Evolutionary conservation across 2,113 vertebrate species (phyloP).

Genomic region (Mirounga angustirostris): DNA sequence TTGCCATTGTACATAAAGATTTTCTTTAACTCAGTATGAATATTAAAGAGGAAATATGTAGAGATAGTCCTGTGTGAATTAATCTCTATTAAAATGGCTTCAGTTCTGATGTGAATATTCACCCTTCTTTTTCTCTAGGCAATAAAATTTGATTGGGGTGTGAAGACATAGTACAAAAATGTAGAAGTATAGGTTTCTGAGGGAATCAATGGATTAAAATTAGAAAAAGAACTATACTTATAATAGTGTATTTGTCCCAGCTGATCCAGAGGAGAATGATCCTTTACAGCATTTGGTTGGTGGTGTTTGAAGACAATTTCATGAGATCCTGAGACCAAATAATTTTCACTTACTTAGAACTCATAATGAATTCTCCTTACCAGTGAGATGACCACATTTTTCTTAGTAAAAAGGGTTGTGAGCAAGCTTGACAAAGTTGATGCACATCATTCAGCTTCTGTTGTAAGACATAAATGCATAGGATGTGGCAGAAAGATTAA

Average conservation of each 20-base stretch:
- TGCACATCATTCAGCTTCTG: background rate
- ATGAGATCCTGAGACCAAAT: constrained; percentile 10
- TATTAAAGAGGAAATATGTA: constrained; percentile 42
- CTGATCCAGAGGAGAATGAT: background rate
- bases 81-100: constrained; percentile 43
- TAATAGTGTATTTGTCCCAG: constrained; percentile 31
- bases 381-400: background rate
- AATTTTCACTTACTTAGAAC: constrained; percentile 45
- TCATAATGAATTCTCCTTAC: background rate
- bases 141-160: constrained; percentile 47
- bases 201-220: constrained; percentile 25
- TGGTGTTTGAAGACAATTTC: constrained; percentile 55
- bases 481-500: background rate
- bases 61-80: constrained; percentile 6
- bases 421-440: background rate
- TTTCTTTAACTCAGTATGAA: constrained; percentile 37
- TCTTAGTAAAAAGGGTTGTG: constrained; percentile 32
- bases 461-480: constrained; percentile 7
- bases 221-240: background rate
- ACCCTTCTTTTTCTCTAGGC: background rate
- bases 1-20: background rate
- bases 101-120: constrained; percentile 33
- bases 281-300: constrained; percentile 20
- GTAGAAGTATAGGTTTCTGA: constrained; percentile 34
- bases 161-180: constrained; percentile 21